These are phyloP conservation scores for Natrix natrix DNA, from an alignment of 2,797 vertebrate species.

Conservation along the genomic window DNA sequence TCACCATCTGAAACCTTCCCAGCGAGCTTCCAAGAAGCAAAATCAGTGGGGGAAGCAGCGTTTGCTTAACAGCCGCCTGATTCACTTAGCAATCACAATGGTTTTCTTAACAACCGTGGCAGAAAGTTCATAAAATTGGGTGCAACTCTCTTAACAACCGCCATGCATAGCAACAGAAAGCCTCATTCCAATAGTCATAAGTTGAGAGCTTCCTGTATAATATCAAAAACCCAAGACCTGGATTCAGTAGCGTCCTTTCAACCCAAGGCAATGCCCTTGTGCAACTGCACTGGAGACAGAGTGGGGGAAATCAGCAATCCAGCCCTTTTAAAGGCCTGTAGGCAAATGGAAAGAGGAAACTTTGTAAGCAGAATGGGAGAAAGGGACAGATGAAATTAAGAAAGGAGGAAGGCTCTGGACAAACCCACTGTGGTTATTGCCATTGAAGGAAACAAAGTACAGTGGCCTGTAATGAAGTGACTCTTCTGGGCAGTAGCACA, in stretches of 20 bases:
- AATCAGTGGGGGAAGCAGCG: neutral
- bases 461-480: neutral
- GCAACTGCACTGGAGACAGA: neutral
- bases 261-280: neutral
- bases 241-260: neutral
- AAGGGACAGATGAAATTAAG: neutral
- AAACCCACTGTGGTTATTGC: neutral
- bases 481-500: neutral
- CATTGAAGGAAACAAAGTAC: neutral
- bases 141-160: neutral
- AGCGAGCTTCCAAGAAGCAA: neutral
- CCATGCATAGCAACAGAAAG: neutral
- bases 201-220: neutral
- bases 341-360: neutral
- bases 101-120: neutral
- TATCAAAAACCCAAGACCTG: neutral
- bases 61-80: neutral
- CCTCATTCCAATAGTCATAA: neutral
- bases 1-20: neutral
- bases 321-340: neutral
- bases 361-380: neutral
- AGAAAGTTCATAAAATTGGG: neutral
- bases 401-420: neutral
- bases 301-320: neutral
- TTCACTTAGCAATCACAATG: neutral